phyloP scores from a whole-genome alignment of 2,797 vertebrate genomes.

The Eulemur albifrons region DNA sequence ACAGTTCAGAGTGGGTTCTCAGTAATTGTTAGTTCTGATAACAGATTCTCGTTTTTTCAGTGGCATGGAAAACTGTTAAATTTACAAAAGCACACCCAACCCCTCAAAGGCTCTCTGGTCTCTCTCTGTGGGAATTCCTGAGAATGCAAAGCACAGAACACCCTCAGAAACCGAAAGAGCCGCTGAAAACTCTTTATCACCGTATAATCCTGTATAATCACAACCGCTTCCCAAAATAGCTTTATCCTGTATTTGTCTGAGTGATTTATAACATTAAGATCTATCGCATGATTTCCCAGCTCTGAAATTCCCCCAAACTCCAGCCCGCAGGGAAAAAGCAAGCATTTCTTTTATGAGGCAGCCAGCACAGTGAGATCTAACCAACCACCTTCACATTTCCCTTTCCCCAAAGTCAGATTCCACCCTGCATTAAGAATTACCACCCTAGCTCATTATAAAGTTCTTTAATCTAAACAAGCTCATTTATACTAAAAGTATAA shows the following conservation, averaged over 20 bases:
- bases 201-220: not conserved
- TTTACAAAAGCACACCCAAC: not conserved
- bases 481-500: slow-evolving; percentile 1
- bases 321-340: not conserved
- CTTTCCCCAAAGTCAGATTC: not conserved
- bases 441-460: not conserved
- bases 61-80: not conserved
- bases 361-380: not conserved
- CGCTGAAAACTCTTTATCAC: not conserved
- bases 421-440: not conserved
- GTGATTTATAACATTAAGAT: slow-evolving; percentile 29
- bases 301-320: slow-evolving; percentile 14
- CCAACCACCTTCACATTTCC: not conserved
- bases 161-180: not conserved
- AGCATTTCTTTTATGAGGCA: not conserved
- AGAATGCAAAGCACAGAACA: not conserved
- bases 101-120: not conserved
- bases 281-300: not conserved
- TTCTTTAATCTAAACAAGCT: not conserved
- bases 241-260: not conserved
- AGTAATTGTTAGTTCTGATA: not conserved
- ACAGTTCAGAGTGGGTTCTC: not conserved
- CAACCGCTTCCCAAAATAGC: slow-evolving; percentile 30
- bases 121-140: not conserved
- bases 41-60: not conserved